Evolutionary conservation across 2,888 invertebrate species (phyloP).

Genomic region (Girardia tigrina): DNA sequence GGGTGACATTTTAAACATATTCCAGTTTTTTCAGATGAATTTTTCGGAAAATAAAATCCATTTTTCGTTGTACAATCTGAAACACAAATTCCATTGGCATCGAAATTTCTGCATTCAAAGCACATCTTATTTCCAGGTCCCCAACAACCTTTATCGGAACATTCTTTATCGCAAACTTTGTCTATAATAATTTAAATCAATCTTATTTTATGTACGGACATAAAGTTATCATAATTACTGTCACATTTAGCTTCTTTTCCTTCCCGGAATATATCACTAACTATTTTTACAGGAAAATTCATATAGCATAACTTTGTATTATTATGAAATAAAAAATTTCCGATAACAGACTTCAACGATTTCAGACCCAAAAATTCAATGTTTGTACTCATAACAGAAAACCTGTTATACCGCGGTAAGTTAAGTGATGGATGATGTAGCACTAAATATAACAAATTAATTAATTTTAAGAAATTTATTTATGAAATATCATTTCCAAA

Average conservation of each 20-base stretch:
- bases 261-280: not conserved
- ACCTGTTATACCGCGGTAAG: not conserved
- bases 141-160: conserved; percentile 25
- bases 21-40: not conserved
- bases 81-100: not conserved
- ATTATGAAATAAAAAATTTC: not conserved
- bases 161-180: not conserved
- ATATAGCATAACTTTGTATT: not conserved
- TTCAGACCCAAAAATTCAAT: not conserved
- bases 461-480: too few relatives aligned
- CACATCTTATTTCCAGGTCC: conserved; percentile 30
- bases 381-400: not conserved
- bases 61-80: not conserved
- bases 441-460: too few relatives aligned
- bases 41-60: not conserved
- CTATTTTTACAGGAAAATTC: not conserved
- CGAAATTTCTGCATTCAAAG: conserved; percentile 10
- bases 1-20: not conserved
- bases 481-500: too few relatives aligned
- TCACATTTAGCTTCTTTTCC: not conserved
- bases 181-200: not conserved
- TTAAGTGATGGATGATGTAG: too few relatives aligned
- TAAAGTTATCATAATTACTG: not conserved
- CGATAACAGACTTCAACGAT: not conserved
- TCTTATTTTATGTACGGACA: not conserved